Evolutionary conservation across 1,140 invertebrate genomes (phyloP).

Genomic region (Hormaphis cornu): DNA sequence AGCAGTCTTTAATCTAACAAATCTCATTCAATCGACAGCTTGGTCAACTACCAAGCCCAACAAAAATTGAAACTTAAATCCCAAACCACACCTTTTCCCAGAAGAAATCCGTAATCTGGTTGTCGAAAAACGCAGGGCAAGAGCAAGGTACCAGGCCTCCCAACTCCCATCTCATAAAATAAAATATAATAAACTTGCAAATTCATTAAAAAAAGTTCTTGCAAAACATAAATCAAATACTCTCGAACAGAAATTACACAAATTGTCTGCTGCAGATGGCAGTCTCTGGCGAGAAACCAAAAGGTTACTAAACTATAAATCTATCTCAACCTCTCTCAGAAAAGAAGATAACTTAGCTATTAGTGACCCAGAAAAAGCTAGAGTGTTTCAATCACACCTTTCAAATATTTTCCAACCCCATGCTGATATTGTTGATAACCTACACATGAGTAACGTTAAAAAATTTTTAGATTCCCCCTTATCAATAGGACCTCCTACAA

Average conservation of each 20-base stretch:
- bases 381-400: not conserved
- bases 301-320: not conserved
- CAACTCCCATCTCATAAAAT: not conserved
- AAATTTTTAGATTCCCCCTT: not conserved
- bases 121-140: not conserved
- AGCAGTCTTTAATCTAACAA: not conserved
- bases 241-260: not conserved
- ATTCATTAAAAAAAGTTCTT: not conserved
- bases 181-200: not conserved
- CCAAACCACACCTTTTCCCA: not conserved
- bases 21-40: not conserved
- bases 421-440: not conserved
- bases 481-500: not conserved
- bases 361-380: not conserved
- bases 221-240: not conserved
- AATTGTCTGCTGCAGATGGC: not conserved
- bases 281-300: not conserved
- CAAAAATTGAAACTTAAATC: not conserved
- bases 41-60: not conserved
- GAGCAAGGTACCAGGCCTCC: not conserved
- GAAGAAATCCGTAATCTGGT: not conserved
- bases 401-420: not conserved
- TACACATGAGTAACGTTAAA: not conserved
- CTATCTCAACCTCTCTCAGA: not conserved
- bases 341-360: not conserved